phyloP scores from a whole-genome alignment of 2,797 vertebrate genomes.

The Danio choprae region DNA sequence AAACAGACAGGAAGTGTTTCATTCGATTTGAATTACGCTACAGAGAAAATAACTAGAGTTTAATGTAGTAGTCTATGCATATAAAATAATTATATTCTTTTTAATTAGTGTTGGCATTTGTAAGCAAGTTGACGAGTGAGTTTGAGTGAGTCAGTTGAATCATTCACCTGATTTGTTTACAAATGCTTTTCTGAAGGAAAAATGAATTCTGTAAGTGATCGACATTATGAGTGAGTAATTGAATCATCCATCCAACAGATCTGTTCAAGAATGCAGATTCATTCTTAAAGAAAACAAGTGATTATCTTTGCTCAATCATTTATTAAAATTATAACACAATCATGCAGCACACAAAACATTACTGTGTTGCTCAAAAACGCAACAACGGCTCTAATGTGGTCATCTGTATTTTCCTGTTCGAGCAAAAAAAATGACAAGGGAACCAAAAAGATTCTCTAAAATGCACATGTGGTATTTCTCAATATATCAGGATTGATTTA shows the following conservation, averaged over 20 bases:
- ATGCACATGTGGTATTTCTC: background rate
- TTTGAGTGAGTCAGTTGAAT: background rate
- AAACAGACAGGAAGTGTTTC: background rate
- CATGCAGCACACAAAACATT: background rate
- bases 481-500: constrained; percentile 14
- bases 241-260: background rate
- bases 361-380: background rate
- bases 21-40: too few relatives aligned
- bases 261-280: background rate
- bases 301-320: constrained; percentile 10
- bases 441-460: background rate
- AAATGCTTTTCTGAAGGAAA: background rate
- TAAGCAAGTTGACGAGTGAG: background rate
- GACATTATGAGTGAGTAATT: background rate
- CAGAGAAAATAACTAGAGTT: too few relatives aligned
- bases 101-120: background rate
- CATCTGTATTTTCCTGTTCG: background rate
- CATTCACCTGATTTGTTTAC: background rate
- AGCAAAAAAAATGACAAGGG: background rate
- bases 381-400: background rate
- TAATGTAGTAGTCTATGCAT: too few relatives aligned
- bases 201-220: background rate
- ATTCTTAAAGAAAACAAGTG: background rate
- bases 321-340: background rate
- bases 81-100: too few relatives aligned